Percentiles rank a stretch among this genome's conserved stretches.
Conservation (phyloP, 1,140 invertebrate genomes). For the Amphibalanus amphitrite region DNA sequence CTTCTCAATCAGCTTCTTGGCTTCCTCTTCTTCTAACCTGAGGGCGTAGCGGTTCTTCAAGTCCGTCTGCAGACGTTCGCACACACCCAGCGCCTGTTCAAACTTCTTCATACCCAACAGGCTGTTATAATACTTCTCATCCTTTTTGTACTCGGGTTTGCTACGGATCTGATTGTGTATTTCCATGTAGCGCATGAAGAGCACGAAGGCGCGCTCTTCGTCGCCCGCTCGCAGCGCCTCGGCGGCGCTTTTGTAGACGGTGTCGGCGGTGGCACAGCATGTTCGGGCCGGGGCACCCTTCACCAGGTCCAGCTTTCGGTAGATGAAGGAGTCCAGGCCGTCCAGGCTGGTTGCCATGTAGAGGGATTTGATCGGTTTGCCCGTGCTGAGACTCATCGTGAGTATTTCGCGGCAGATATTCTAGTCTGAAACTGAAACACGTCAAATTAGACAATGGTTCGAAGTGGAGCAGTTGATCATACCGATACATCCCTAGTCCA, state of each 20-base stretch:
- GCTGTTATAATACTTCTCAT: neutral
- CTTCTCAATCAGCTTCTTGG: neutral
- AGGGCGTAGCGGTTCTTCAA: neutral
- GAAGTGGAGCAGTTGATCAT: too few species aligned
- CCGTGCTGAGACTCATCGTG: neutral
- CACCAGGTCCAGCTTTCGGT: neutral
- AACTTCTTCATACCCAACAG: neutral
- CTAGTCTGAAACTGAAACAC: too few species aligned
- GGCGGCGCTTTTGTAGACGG: neutral
- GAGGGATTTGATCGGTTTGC: neutral
- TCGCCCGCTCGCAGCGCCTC: neutral
- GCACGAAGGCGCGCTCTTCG: neutral
- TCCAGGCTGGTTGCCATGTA: neutral
- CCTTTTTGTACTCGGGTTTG: neutral
- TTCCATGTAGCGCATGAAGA: constrained; percentile 1
- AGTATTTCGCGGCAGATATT: neutral
- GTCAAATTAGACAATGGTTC: too few species aligned
- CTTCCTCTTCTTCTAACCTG: neutral
- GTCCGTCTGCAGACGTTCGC: neutral
- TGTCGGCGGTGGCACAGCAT: neutral
- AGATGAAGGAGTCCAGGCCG: neutral
- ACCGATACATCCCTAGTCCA: too few species aligned
- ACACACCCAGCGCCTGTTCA: neutral
- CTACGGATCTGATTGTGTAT: neutral
- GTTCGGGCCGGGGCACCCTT: neutral